phyloP scores from a whole-genome alignment of 2,888 invertebrate species.

The Clusia tigrina region DNA sequence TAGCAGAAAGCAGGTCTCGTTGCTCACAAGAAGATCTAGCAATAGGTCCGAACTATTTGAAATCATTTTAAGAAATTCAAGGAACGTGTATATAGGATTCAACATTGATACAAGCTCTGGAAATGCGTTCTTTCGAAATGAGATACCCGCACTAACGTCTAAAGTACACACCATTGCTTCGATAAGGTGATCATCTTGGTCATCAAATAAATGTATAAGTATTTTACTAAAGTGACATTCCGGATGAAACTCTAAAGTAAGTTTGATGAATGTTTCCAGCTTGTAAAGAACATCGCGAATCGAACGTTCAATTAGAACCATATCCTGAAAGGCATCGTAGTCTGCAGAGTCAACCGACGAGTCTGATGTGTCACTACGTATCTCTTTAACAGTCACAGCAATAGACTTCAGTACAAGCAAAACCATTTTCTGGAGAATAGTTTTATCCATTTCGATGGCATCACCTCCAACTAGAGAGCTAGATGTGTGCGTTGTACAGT shows the following conservation, averaged over 20 bases:
- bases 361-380: constrained; percentile 85
- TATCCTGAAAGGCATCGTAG: constrained; percentile 87
- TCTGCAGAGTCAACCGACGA: constrained; percentile 85
- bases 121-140: constrained; percentile 81
- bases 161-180: constrained; percentile 92
- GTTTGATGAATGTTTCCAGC: constrained; percentile 82
- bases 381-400: constrained; percentile 89
- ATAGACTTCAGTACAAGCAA: constrained; percentile 87
- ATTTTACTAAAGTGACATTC: constrained; percentile 88
- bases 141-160: constrained; percentile 86
- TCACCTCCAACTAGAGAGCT: constrained; percentile 21
- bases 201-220: constrained; percentile 85
- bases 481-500: constrained; percentile 10
- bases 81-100: constrained; percentile 86
- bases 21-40: constrained; percentile 85
- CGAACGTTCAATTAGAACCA: constrained; percentile 86
- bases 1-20: constrained; percentile 88
- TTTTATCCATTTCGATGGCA: constrained; percentile 70
- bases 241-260: constrained; percentile 83
- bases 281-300: constrained; percentile 84
- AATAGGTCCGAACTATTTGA: constrained; percentile 82
- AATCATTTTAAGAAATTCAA: constrained; percentile 84
- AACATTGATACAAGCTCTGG: constrained; percentile 83
- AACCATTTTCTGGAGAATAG: constrained; percentile 85
- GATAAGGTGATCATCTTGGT: constrained; percentile 89